Conservation (phyloP, 2,113 vertebrate species). For the Struthidea cinerea region DNA sequence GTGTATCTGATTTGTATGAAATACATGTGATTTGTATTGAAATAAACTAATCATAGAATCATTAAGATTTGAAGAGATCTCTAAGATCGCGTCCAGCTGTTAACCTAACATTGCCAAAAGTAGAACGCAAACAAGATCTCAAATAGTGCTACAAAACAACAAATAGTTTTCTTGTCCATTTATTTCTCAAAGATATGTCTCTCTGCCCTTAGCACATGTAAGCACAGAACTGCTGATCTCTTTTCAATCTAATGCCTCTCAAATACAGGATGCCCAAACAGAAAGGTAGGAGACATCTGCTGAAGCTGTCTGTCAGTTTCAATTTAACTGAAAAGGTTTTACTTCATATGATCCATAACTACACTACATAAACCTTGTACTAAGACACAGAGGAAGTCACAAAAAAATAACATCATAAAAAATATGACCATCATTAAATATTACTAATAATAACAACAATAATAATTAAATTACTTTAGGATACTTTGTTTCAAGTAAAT, state of each 20-base stretch:
- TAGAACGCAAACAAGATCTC: background rate
- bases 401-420: background rate
- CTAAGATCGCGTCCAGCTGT: rapidly evolving
- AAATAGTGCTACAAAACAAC: background rate
- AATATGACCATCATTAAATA: background rate
- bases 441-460: background rate
- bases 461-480: background rate
- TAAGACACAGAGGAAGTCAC: background rate
- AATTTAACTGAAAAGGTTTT: background rate
- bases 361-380: background rate
- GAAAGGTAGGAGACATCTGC: background rate
- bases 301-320: background rate
- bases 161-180: background rate
- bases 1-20: background rate
- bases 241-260: background rate
- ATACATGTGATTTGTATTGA: background rate
- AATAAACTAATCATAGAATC: background rate
- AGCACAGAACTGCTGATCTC: background rate
- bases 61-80: background rate
- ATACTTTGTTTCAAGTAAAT: background rate
- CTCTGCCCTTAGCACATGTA: background rate
- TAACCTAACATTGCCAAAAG: background rate
- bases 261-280: background rate
- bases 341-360: background rate
- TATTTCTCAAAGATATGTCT: background rate